Evolutionary conservation across 2,113 vertebrate species (phyloP), one percentile per base, ranked within the genome.

Genomic region (Cervus canadensis): DNA sequence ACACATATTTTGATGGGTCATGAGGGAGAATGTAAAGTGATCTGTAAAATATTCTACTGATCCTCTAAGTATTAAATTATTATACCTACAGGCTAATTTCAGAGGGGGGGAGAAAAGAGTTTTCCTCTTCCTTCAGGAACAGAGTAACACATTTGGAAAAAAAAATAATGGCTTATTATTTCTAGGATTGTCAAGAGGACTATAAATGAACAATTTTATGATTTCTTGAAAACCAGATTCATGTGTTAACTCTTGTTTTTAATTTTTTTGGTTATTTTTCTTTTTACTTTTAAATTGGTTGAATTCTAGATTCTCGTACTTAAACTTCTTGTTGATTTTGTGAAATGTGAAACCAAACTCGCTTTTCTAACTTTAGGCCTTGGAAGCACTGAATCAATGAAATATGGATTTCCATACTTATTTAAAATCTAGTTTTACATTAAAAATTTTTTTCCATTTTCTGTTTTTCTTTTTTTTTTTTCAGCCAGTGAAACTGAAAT

Each of bases 401-500:
- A 56, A 92, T 93, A 9, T 3, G 10, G 64, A 83, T 95, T 95
- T 96, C 78, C 28, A 76, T 94, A 86, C 71, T 97, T 95, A 56
- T 84, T 97, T 97, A 96, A 97, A 97, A 96, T 87, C 59, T 93
- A 94, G 50, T 90, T 97, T 96, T 62, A 85, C 45, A 91, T 97
- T 93, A 96, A 94, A 57, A 78, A 90, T 45, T 62, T 84, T 76
- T 87, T 91, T 50, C 50, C 85, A 97, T 98, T 95, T 97, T 98
- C 97, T 81, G 74, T 95, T 97, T 98, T 96, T 96, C 76, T 92
- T 98, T 76, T 36, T 57, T 12, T 97, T 0, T 0, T 99, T 98
- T 78, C 98, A 99, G 99, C 98, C 79, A 99, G 99, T 97, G 99
- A 99, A 98, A 99, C 99, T 0, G 99, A 99, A 98, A 98, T 99